Conservation (phyloP, 2,888 invertebrate species). For the Pemphredon lugubris region DNA sequence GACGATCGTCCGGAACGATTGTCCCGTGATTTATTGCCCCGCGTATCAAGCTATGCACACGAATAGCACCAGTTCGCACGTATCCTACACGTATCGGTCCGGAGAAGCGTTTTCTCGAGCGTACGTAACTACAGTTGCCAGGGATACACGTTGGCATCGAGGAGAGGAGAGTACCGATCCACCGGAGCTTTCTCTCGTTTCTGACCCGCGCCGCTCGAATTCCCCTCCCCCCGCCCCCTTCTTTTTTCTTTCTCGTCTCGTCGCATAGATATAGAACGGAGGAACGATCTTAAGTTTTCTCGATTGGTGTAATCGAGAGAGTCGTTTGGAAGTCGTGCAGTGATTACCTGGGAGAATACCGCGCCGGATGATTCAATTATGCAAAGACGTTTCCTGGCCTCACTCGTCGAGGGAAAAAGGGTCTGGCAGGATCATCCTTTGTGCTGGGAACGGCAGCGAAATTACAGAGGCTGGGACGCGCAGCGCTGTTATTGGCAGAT, state of each 20-base stretch:
- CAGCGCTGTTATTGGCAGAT: not conserved
- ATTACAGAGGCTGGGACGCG: not conserved
- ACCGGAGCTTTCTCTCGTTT: slow-evolving; percentile 23
- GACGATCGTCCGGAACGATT: slow-evolving; percentile 61
- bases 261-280: not conserved
- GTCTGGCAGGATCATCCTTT: no score
- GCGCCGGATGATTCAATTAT: slow-evolving; percentile 22
- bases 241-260: not conserved
- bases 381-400: not conserved
- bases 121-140: slow-evolving; percentile 14
- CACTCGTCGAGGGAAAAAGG: not conserved
- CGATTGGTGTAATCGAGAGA: slow-evolving; percentile 29
- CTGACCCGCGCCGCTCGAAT: not conserved
- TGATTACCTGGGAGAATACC: not conserved
- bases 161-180: no score
- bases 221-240: no score
- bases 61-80: slow-evolving; percentile 30
- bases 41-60: slow-evolving; percentile 33
- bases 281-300: slow-evolving; percentile 16
- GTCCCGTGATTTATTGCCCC: slow-evolving; percentile 61
- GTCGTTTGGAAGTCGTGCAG: slow-evolving; percentile 13
- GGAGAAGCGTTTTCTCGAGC: slow-evolving; percentile 33
- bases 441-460: not conserved
- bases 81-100: slow-evolving; percentile 31
- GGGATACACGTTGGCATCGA: slow-evolving; percentile 8